Evolutionary conservation across 2,797 vertebrate genomes (phyloP).

Genomic region (Pachyuromys duprasi): DNA sequence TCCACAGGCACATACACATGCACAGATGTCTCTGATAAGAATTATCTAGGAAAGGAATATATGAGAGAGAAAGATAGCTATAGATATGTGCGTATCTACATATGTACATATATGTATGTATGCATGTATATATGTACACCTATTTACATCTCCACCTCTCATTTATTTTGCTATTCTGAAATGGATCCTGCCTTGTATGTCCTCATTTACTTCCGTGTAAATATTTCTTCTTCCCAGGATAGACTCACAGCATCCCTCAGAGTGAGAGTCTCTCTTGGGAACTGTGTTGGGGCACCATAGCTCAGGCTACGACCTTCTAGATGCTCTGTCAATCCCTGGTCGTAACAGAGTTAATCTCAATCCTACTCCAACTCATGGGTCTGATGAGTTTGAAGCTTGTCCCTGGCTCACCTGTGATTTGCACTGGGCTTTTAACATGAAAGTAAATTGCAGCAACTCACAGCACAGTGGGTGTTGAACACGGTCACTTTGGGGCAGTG

Average conservation of each 20-base stretch:
- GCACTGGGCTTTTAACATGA: rapidly evolving
- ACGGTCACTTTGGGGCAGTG: too few species aligned
- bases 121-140: background rate
- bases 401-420: rapidly evolving
- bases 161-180: background rate
- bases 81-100: background rate
- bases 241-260: rapidly evolving
- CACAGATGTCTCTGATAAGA: too few species aligned
- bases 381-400: rapidly evolving
- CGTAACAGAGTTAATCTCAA: background rate
- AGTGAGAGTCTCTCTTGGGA: background rate
- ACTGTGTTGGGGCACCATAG: rapidly evolving
- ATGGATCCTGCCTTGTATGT: too few species aligned
- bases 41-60: too few species aligned
- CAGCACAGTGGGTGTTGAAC: rapidly evolving
- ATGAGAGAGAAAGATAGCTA: background rate
- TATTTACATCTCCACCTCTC: background rate
- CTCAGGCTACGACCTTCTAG: background rate
- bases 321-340: background rate
- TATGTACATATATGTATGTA: background rate
- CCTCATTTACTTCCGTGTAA: background rate
- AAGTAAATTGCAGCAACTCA: rapidly evolving
- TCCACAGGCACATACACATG: too few species aligned
- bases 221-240: too few species aligned
- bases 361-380: rapidly evolving